A percentile compares a stretch with the other conserved stretches of the same genome.
Evolutionary conservation across 2,113 vertebrate species (phyloP).

Genomic region (Plecturocebus donacophilus): DNA sequence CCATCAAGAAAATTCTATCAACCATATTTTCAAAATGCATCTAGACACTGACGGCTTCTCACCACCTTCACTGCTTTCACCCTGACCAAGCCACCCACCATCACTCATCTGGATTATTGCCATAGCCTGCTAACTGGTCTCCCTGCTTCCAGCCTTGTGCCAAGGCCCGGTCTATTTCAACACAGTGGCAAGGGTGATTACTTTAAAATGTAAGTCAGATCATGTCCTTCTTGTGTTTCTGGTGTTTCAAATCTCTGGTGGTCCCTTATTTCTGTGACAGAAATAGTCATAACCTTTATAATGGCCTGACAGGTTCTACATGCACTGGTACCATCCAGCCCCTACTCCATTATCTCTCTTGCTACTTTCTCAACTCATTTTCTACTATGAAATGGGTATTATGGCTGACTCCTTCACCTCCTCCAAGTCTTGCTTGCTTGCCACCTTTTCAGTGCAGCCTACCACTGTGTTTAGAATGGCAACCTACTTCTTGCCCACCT

Average conservation of each 20-base stretch:
- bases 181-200: neutral
- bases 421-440: neutral
- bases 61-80: neutral
- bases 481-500: neutral
- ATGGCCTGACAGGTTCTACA: neutral
- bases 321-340: neutral
- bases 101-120: neutral
- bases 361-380: neutral
- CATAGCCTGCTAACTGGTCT: neutral
- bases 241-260: neutral
- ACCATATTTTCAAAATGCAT: neutral
- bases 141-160: neutral
- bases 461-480: neutral
- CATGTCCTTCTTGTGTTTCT: neutral
- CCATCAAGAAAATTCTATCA: neutral
- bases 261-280: neutral
- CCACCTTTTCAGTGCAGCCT: neutral
- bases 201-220: neutral
- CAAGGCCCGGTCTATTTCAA: neutral
- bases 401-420: no score
- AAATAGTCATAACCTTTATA: neutral
- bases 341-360: neutral
- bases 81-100: neutral
- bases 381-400: neutral
- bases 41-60: neutral